Percentiles rank a stretch among this genome's conserved stretches.
Conservation (phyloP, 2,797 vertebrate genomes). For the Poecilia wingei region DNA sequence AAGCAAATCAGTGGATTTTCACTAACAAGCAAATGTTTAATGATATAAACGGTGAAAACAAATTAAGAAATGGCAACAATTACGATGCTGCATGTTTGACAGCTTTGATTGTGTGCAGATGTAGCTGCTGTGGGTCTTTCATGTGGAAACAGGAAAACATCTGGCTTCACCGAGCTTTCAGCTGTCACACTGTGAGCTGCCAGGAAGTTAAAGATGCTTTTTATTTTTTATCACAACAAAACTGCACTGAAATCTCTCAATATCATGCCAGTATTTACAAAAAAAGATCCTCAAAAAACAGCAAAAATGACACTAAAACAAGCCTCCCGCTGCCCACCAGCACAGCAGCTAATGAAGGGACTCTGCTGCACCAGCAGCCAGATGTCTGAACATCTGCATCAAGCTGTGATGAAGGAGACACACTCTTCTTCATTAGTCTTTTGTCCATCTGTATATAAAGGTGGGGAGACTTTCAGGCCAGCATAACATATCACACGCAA, state of each 20-base stretch:
- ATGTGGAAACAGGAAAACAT: conserved; percentile 2
- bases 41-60: background rate
- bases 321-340: conserved; percentile 5
- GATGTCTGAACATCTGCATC: conserved; percentile 45
- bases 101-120: conserved; percentile 12
- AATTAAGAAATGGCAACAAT: background rate
- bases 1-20: background rate
- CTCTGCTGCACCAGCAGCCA: conserved; percentile 38
- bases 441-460: conserved; percentile 5
- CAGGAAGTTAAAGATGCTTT: conserved; percentile 12
- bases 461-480: background rate
- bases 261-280: conserved; percentile 13
- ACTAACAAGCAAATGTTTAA: conserved; percentile 2
- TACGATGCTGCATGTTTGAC: background rate
- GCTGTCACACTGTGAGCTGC: background rate
- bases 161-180: conserved; percentile 3
- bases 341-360: conserved; percentile 78
- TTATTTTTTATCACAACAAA: background rate
- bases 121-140: conserved; percentile 1
- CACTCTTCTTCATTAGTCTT: conserved; percentile 43
- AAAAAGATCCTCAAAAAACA: conserved; percentile 2
- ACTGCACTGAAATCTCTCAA: conserved; percentile 9
- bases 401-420: conserved; percentile 17
- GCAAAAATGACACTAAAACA: conserved; percentile 8
- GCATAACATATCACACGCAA: too few relatives aligned